Evolutionary conservation across 2,888 invertebrate species (phyloP).

Genomic region (Malthinus seriepunctatus): DNA sequence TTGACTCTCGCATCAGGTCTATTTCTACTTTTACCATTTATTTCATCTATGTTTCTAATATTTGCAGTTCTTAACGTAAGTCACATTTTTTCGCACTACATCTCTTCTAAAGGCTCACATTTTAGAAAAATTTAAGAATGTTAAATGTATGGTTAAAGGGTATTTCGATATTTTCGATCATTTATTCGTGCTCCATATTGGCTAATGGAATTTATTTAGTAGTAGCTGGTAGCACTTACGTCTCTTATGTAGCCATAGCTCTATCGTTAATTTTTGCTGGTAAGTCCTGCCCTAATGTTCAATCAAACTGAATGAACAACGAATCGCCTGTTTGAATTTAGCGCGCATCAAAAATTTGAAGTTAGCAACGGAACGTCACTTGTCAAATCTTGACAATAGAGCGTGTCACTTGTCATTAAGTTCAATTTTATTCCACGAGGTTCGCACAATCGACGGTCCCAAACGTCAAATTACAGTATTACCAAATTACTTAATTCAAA

Average conservation of each 20-base stretch:
- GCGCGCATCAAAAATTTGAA: too few species aligned
- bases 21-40: neutral
- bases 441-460: too few species aligned
- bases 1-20: neutral
- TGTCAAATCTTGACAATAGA: too few species aligned
- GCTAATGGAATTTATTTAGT: conserved; percentile 14
- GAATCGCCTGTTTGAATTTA: too few species aligned
- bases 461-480: too few species aligned
- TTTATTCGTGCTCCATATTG: conserved; percentile 4
- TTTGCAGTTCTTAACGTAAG: neutral
- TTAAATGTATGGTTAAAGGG: conserved; percentile 6
- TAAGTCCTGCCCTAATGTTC: conserved; percentile 1
- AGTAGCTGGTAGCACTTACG: neutral
- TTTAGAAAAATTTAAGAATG: conserved; percentile 9
- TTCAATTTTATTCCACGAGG: too few species aligned
- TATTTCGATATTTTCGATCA: neutral
- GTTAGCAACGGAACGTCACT: too few species aligned
- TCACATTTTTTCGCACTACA: neutral
- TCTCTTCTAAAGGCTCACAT: neutral
- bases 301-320: too few species aligned
- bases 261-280: conserved; percentile 6
- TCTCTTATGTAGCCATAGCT: conserved; percentile 9
- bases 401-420: too few species aligned
- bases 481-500: too few species aligned
- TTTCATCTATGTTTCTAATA: neutral